Base-by-base conservation (phyloP, 1,140 invertebrate species). In the Atopsyche davidsoni region DNA sequence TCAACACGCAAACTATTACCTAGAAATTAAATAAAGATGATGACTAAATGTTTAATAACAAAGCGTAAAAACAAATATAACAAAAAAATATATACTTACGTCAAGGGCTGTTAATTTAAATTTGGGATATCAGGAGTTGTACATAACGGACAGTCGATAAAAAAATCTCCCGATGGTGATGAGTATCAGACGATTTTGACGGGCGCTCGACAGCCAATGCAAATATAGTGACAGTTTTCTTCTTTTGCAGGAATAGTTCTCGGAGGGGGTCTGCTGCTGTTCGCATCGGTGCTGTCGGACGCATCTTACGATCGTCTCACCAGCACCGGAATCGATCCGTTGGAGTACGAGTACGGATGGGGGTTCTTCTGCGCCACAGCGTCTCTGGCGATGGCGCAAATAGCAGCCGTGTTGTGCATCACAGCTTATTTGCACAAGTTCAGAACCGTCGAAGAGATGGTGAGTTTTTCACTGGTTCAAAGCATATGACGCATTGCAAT, bases 271-370 rank as follows among this genome's bases (percentile, higher is more conserved):
- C 64, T 82, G 45, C 76, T 83, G 55, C 72, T 80, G 23, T 76
- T 82, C 54, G 80, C 77, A 2, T 80, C 79, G 4, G 77, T 78
- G 14, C 68, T 83, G 34, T 79, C 77, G 10, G 80, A 82, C 51
- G 79, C 78, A 1, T 55, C 39, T 40, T 51, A 50, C 32, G 43
- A 45, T 4, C 45, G 28, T 44, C 43, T 28, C 39, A 43, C 44
- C 18, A 25, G 11, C 19, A 21, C 19, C 45, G 42, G 45, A 36
- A 51, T 28, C 55, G 13, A 62, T 60, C 22, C 50, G 69, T 42
- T 79, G 76, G 55, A 77, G 51, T 82, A 81, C 65, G 72, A 75
- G 17, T 86, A 86, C 62, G 83, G 83, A 35, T 85, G 81, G 81
- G 83, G 81, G 47, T 83, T 85, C 61, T 78, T 83, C 58, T 73